Evolutionary conservation across 2,113 vertebrate species (phyloP), one percentile per base, ranked within the genome.

Genomic region (Sander lucioperca): DNA sequence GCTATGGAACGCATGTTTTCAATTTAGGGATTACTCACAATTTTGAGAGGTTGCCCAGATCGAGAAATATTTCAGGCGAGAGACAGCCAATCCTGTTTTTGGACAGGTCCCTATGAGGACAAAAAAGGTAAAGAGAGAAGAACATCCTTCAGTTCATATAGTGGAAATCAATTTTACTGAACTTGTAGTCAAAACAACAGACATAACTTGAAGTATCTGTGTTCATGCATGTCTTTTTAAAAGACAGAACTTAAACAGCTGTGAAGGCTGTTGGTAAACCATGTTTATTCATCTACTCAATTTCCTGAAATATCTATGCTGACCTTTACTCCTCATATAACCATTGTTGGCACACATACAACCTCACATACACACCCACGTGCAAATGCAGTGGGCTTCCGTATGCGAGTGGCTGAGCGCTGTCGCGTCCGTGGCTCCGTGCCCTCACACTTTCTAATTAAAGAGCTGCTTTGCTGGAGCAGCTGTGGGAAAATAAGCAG

Each of bases 61-160:
- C 95, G 25, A 93, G 73, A 92, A 98, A 98, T 94, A 97, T 97
- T 89, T 97, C 96, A 81, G 96, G 91, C 77, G 95, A 94, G 68
- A 98, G 92, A 80, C 97, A 98, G 86, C 97, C 97, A 91, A 98
- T 98, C 93, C 97, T 95, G 86, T 98, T 98, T 93, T 96, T 96
- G 68, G 97, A 98, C 77, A 98, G 95, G 92, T 98, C 97, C 83
- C 97, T 98, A 73, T 21, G 93, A 94, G n/a, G 84, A 93, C 67
- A 92, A 27, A 88, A 82, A 39, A 43, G 11, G 36, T 12, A 63
- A 71, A 79, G 10, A 25, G 27, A 47, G 58, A 75, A 57, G 57
- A 54, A 51, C 10, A 62, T 0, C 1, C 10, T 43, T 80, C 14
- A 36, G 51, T 36, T 82, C 3, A 63, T 51, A 33, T 45, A 30